Conservation (phyloP, 1,140 invertebrate genomes). For the Phortica variegata region DNA sequence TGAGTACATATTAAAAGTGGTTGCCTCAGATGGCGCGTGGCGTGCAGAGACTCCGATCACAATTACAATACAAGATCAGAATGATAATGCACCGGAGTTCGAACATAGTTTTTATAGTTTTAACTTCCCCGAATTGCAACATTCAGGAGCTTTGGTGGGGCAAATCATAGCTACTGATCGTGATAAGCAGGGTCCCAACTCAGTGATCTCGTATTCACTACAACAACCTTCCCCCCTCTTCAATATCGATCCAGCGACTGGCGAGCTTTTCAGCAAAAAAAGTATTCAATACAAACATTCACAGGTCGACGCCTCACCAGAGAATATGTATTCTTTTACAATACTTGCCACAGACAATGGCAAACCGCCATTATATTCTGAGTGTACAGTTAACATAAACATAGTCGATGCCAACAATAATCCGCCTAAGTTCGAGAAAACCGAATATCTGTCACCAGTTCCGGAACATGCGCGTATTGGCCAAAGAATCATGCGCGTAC, state of each 20-base stretch:
- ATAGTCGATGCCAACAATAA: slow-evolving; percentile 90
- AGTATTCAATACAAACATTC: slow-evolving; percentile 80
- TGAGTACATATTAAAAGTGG: slow-evolving; percentile 85
- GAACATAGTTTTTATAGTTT: slow-evolving; percentile 85
- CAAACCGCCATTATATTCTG: slow-evolving; percentile 85
- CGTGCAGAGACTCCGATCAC: slow-evolving; percentile 83
- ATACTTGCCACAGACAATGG: slow-evolving; percentile 90
- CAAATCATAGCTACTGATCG: slow-evolving; percentile 84
- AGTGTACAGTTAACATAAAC: slow-evolving; percentile 80
- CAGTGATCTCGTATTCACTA: slow-evolving; percentile 86
- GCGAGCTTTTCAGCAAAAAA: slow-evolving; percentile 85
- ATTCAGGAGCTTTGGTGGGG: slow-evolving; percentile 77
- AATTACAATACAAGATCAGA: slow-evolving; percentile 92
- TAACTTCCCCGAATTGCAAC: slow-evolving; percentile 84
- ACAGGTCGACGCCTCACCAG: slow-evolving; percentile 73
- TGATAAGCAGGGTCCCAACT: slow-evolving; percentile 93
- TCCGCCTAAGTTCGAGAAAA: slow-evolving; percentile 74
- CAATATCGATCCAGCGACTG: slow-evolving; percentile 84
- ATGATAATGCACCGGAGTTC: slow-evolving; percentile 92
- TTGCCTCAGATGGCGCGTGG: slow-evolving; percentile 87
- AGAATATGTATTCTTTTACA: slow-evolving; percentile 83
- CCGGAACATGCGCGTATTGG: slow-evolving; percentile 73
- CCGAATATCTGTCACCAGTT: slow-evolving; percentile 77
- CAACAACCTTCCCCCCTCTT: slow-evolving; percentile 90
- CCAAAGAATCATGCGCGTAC: slow-evolving; percentile 70